These are phyloP conservation scores for Drosophila paulistorum DNA, from an alignment of 1,140 invertebrate species.

Conservation along the genomic window DNA sequence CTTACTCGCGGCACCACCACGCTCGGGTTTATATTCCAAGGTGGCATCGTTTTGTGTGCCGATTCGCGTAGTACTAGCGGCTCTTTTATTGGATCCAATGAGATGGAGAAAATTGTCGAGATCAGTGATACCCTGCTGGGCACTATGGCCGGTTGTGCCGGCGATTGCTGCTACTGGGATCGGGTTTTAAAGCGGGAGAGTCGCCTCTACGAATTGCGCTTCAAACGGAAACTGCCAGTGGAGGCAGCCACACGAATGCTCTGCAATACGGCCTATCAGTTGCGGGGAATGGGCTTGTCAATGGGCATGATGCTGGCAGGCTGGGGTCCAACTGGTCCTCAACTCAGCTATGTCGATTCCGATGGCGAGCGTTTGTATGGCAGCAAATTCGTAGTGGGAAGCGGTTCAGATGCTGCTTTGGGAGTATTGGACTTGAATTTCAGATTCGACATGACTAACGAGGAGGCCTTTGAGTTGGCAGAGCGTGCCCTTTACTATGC, in stretches of 20 bases:
- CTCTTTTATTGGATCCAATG: conserved; percentile 94
- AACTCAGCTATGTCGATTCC: conserved; percentile 98
- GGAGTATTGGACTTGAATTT: conserved; percentile 96
- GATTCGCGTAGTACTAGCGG: conserved; percentile 98
- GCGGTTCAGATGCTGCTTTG: conserved; percentile 96
- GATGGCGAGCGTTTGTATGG: conserved; percentile 95
- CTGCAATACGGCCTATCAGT: conserved; percentile 98
- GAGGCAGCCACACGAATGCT: conserved; percentile 98
- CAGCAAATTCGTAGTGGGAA: conserved; percentile 97
- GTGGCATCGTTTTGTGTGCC: conserved; percentile 96
- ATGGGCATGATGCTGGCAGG: conserved; percentile 98
- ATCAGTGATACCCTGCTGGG: conserved; percentile 92
- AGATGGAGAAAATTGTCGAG: conserved; percentile 97
- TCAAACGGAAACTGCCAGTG: conserved; percentile 91
- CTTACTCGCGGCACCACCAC: conserved; percentile 99
- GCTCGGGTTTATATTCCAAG: conserved; percentile 93
- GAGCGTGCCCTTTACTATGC: conserved; percentile 97
- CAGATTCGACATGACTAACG: conserved; percentile 92
- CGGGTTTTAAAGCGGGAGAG: conserved; percentile 96
- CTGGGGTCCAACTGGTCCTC: conserved; percentile 96
- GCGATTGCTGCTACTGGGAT: conserved; percentile 99
- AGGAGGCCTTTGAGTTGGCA: conserved; percentile 95
- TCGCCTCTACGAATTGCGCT: conserved; percentile 96
- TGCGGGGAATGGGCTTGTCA: conserved; percentile 93
- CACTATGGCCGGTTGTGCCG: conserved; percentile 89